Conservation (phyloP, 2,888 invertebrate species). For the Philopedon plagiatum region DNA sequence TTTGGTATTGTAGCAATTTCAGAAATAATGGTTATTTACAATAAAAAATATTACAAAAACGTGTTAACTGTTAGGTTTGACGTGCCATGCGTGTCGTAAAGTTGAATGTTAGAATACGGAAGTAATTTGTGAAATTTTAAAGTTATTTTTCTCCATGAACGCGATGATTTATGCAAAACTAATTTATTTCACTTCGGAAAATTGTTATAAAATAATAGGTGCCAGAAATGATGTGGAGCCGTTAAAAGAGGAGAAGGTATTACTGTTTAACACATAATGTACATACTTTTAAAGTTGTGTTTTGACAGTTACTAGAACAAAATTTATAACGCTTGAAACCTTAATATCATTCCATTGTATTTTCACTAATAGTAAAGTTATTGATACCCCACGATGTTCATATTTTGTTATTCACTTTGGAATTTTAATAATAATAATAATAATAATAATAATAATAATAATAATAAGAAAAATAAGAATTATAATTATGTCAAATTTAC, state of each 20-base stretch:
- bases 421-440: no score
- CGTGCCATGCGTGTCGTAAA: constrained; percentile 2
- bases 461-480: no score
- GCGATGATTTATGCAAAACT: constrained; percentile 12
- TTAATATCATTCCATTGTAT: neutral
- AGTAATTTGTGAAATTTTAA: constrained; percentile 6
- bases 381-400: no score
- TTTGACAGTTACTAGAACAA: neutral
- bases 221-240: constrained; percentile 3
- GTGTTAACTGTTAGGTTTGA: constrained; percentile 5
- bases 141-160: constrained; percentile 2
- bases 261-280: constrained; percentile 1
- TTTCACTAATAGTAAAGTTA: no score
- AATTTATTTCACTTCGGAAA: constrained; percentile 3
- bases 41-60: constrained; percentile 3
- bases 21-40: neutral
- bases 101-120: constrained; percentile 3
- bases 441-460: no score
- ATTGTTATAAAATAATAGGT: constrained; percentile 4
- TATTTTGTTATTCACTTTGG: no score
- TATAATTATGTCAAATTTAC: no score
- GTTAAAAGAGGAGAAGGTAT: neutral
- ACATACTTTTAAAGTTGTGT: constrained; percentile 1
- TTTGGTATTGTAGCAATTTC: neutral
- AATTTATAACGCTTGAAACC: neutral